Evolutionary conservation across 2,888 invertebrate genomes (phyloP).

Genomic region (Frankliniella intonsa): DNA sequence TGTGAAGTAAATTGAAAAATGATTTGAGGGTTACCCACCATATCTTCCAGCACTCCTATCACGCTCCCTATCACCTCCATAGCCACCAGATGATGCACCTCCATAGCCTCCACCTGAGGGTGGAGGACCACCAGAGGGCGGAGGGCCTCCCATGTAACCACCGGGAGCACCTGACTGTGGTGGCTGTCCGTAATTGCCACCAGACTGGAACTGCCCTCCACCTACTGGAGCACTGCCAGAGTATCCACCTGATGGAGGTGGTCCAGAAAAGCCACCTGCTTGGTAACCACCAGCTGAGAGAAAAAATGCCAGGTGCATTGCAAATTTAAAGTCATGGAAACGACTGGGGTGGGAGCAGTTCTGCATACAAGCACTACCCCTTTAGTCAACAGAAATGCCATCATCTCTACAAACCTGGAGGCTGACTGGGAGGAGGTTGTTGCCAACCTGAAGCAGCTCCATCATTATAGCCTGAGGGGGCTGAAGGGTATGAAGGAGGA

Average conservation of each 20-base stretch:
- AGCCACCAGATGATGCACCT: not conserved
- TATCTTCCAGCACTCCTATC: not conserved
- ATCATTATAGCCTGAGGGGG: not conserved
- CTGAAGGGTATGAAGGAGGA: not conserved
- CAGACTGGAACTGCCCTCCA: not conserved
- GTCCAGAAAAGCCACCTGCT: not conserved
- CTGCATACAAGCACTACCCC: too few species aligned
- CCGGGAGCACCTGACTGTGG: not conserved
- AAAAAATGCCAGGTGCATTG: not conserved
- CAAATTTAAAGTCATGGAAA: not conserved
- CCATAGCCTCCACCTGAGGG: not conserved
- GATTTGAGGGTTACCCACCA: not conserved
- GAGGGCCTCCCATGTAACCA: not conserved
- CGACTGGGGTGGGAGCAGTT: not conserved
- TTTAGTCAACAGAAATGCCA: not conserved
- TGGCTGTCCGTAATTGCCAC: not conserved
- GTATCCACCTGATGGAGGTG: not conserved
- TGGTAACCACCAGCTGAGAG: not conserved
- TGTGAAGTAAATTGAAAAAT: not conserved
- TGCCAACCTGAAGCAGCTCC: not conserved
- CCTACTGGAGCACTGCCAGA: not conserved
- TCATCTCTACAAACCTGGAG: not conserved
- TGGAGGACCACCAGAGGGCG: not conserved
- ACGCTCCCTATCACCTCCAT: not conserved
- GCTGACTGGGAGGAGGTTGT: not conserved